Evolutionary conservation across 53 echinoderm and acorn worm species (phyloP), one percentile per base, ranked within the genome.

Genomic region (Zoroaster sp.): DNA sequence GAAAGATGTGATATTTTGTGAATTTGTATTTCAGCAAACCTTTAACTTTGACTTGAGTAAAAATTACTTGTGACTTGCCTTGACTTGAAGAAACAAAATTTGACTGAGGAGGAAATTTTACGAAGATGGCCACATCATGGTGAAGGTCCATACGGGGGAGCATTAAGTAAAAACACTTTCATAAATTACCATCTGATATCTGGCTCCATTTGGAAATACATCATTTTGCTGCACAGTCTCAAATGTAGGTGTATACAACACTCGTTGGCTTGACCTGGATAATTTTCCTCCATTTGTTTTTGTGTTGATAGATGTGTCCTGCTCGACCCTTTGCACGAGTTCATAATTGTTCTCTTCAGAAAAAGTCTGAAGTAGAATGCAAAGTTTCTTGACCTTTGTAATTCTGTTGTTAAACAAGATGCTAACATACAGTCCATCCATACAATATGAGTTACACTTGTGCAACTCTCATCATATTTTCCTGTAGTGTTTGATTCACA

Each of bases 131-230:
- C 17, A 17, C 5, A 2, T 71, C 3, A 20, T 75, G 36, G 35
- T n/a, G n/a, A n/a, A n/a, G n/a, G n/a, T n/a, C n/a, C n/a, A n/a
- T n/a, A n/a, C n/a, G n/a, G n/a, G n/a, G n/a, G n/a, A n/a, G n/a
- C n/a, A n/a, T n/a, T n/a, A 40, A 47, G 10, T 5, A 55, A 90
- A 54, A 41, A 73, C 17, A 46, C 18, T 5, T n/a, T 9, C 9
- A 20, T 9, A 20, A 36, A 37, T 94, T 92, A 96, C 96, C 96
- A 96, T 87, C 86, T 47, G 34, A 96, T 92, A 83, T 96, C 96
- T n/a, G 94, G 83, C 45, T 94, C 94, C 75, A 96, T 87, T 30
- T 39, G 41, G 66, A 93, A 95, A 33, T 88, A 66, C 2, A 41
- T 28, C 2, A 43, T 3, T 5, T 31, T 33, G 23, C 28, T 77